These are phyloP conservation scores for Aphelinus atriplicis DNA, from an alignment of 1,140 invertebrate species.

Conservation along the genomic window DNA sequence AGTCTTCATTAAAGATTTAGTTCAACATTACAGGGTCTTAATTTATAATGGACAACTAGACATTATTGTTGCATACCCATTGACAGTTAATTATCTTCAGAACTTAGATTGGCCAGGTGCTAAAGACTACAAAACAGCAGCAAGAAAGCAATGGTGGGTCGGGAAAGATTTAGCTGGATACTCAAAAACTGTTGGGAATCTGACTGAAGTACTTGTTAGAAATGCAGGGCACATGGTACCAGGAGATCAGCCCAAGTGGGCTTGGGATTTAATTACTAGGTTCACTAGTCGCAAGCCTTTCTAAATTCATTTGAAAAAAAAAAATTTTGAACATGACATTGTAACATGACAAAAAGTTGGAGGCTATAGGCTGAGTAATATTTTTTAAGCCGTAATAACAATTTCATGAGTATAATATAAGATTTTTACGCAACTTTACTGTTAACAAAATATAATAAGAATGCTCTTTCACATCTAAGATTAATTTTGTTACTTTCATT, in stretches of 20 bases:
- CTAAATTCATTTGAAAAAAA: conserved; percentile 43
- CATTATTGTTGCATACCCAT: conserved; percentile 83
- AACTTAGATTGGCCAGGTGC: conserved; percentile 75
- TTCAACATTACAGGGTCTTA: conserved; percentile 75
- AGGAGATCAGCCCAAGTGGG: conserved; percentile 81
- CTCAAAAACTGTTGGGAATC: conserved; percentile 75
- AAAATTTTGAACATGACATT: not conserved
- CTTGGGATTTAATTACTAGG: conserved; percentile 79
- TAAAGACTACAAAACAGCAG: conserved; percentile 72
- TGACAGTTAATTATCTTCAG: conserved; percentile 78
- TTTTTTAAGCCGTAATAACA: conserved; percentile 13
- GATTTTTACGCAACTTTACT: conserved; percentile 11
- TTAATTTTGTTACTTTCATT: not conserved
- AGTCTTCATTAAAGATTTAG: conserved; percentile 76
- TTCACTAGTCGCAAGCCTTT: conserved; percentile 76
- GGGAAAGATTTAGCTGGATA: conserved; percentile 81
- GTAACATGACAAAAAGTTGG: conserved; percentile 5
- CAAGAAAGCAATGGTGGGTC: conserved; percentile 75
- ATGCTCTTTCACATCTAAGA: not conserved
- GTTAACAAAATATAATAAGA: not conserved
- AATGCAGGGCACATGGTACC: conserved; percentile 89
- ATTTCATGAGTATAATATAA: conserved; percentile 20
- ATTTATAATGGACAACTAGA: conserved; percentile 88
- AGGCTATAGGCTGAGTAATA: conserved; percentile 8
- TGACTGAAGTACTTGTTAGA: conserved; percentile 83